phyloP scores from a whole-genome alignment of 2,113 vertebrate genomes.

The Callocephalon fimbriatum region DNA sequence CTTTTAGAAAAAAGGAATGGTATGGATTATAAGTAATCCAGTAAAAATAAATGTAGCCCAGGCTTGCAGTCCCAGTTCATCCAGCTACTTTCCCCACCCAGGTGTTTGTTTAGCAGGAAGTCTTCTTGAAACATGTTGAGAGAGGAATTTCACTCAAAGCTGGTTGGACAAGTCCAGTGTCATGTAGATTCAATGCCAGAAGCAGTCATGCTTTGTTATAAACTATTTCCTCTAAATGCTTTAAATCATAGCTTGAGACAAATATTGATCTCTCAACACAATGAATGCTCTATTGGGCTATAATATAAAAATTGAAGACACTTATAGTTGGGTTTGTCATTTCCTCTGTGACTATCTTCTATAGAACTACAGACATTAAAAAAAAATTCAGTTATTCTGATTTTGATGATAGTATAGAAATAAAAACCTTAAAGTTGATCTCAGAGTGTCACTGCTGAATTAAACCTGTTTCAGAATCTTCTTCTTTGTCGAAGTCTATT shows the following conservation, averaged over 20 bases:
- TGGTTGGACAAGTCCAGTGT: slow-evolving; percentile 50
- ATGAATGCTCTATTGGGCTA: neutral
- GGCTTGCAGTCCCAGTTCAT: slow-evolving; percentile 68
- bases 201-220: slow-evolving; percentile 35
- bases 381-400: neutral
- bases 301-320: slow-evolving; percentile 10
- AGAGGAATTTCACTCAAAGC: slow-evolving; percentile 66
- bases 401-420: neutral
- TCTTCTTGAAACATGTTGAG: slow-evolving; percentile 61
- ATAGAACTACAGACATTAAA: neutral
- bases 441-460: neutral
- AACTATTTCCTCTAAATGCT: slow-evolving; percentile 30
- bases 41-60: slow-evolving; percentile 67
- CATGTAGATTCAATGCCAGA: slow-evolving; percentile 29
- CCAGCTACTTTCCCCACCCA: slow-evolving; percentile 64
- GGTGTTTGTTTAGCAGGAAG: slow-evolving; percentile 74
- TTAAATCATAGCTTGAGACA: slow-evolving; percentile 28
- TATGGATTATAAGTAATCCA: slow-evolving; percentile 70
- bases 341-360: slow-evolving; percentile 21
- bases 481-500: neutral
- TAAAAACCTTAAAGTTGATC: neutral
- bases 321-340: neutral
- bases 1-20: slow-evolving; percentile 56
- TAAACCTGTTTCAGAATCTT: neutral
- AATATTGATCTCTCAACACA: slow-evolving; percentile 35